phyloP scores from a whole-genome alignment of 2,797 vertebrate species.

The Hirundo rustica region DNA sequence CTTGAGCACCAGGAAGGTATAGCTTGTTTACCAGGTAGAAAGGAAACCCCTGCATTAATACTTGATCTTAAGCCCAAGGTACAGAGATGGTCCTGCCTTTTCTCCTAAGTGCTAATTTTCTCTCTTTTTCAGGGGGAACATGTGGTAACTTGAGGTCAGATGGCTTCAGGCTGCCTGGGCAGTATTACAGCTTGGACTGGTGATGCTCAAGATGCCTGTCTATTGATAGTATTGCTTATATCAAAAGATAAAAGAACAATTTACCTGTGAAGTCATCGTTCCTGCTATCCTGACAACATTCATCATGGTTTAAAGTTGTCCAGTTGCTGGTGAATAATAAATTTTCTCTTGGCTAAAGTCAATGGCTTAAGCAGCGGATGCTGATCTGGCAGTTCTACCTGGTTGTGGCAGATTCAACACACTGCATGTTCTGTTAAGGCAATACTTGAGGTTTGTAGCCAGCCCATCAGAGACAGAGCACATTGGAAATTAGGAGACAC shows the following conservation, averaged over 20 bases:
- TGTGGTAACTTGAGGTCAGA: neutral
- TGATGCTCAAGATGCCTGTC: neutral
- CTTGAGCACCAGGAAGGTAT: neutral
- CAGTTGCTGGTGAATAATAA: neutral
- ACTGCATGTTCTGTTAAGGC: neutral
- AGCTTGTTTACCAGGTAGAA: neutral
- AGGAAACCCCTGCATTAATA: neutral
- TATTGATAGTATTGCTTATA: neutral
- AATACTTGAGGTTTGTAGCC: neutral
- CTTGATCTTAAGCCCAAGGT: neutral
- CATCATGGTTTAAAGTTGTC: neutral
- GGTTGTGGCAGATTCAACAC: neutral
- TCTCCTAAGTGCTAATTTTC: neutral
- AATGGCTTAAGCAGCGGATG: conserved; percentile 14
- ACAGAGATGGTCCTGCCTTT: neutral
- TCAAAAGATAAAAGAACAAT: neutral
- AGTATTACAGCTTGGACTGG: neutral
- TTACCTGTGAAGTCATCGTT: neutral
- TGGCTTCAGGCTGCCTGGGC: neutral
- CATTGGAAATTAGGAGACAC: neutral
- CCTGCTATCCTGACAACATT: neutral
- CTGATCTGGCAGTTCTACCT: neutral
- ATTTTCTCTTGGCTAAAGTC: neutral
- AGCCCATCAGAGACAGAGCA: neutral
- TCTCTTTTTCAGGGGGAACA: neutral